A percentile compares a stretch with the other conserved stretches of the same genome.
Evolutionary conservation across 2,888 invertebrate species (phyloP).

Genomic region (Argynnis bischoffii): DNA sequence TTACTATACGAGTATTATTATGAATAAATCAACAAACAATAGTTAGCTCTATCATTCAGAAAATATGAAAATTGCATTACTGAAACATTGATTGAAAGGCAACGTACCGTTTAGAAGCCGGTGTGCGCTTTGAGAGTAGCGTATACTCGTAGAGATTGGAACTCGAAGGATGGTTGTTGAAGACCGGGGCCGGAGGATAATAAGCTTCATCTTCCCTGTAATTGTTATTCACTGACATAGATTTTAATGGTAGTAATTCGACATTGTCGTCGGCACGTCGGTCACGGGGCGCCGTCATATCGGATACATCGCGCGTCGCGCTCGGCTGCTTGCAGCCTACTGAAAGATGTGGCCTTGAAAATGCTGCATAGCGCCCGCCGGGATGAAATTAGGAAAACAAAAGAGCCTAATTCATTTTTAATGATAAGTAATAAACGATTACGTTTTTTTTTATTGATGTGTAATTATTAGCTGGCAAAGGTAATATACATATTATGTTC

Average conservation of each 20-base stretch:
- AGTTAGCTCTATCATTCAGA: constrained; percentile 9
- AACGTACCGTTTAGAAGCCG: constrained; percentile 76
- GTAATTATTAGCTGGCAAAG: neutral
- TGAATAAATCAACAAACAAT: neutral
- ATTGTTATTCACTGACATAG: constrained; percentile 72
- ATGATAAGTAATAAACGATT: neutral
- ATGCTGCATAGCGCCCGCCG: constrained; percentile 47
- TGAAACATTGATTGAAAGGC: constrained; percentile 37
- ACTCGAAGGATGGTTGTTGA: constrained; percentile 64
- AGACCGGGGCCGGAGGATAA: constrained; percentile 62
- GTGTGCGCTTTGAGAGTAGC: constrained; percentile 75
- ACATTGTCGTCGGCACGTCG: constrained; percentile 64
- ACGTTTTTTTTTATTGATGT: neutral
- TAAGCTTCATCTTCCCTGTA: constrained; percentile 71
- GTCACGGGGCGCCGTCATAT: constrained; percentile 70
- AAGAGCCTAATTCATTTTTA: constrained; percentile 6
- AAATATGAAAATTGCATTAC: constrained; percentile 18
- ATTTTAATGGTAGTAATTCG: constrained; percentile 74
- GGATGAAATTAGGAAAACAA: constrained; percentile 34
- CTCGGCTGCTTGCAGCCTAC: constrained; percentile 67
- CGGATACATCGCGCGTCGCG: constrained; percentile 62
- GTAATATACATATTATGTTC: too few relatives aligned
- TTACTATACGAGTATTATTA: neutral
- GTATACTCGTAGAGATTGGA: constrained; percentile 72
- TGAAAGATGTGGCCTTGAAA: constrained; percentile 49